These are phyloP conservation scores for Ctenopoma kingsleyae DNA, from an alignment of 2,797 vertebrate genomes.

Conservation along the genomic window DNA sequence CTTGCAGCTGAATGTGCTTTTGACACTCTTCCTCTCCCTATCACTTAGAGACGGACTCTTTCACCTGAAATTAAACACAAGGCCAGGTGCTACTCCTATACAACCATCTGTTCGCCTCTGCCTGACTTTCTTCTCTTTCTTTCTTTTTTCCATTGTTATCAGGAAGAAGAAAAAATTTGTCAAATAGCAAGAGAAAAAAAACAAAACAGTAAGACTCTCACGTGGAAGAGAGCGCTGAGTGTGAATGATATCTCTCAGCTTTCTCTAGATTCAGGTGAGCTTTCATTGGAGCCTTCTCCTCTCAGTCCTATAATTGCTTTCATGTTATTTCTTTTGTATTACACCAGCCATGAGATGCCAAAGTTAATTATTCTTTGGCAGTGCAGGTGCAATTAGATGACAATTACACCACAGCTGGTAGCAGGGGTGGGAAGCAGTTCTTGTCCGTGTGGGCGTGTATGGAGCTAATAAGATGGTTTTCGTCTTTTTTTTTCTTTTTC, in stretches of 20 bases:
- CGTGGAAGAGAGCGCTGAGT: conserved; percentile 31
- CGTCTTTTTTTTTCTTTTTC: conserved; percentile 30
- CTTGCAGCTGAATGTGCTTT: conserved; percentile 55
- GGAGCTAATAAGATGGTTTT: conserved; percentile 78
- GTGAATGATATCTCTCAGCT: conserved; percentile 75
- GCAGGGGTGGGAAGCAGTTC: conserved; percentile 70
- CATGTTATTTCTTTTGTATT: conserved; percentile 80
- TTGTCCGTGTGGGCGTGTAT: conserved; percentile 72
- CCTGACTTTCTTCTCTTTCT: conserved; percentile 48
- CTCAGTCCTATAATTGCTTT: conserved; percentile 75
- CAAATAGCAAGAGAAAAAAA: conserved; percentile 23
- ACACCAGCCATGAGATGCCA: conserved; percentile 73
- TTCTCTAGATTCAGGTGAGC: conserved; percentile 72
- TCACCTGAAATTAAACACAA: conserved; percentile 87
- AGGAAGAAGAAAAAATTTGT: conserved; percentile 2
- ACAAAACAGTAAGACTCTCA: conserved; percentile 37
- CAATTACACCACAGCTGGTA: conserved; percentile 87
- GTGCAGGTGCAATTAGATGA: conserved; percentile 87
- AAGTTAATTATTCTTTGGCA: conserved; percentile 83
- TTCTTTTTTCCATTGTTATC: conserved; percentile 52
- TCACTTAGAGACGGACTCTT: conserved; percentile 63
- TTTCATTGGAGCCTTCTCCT: conserved; percentile 53
- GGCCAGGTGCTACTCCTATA: conserved; percentile 82
- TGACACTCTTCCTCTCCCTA: conserved; percentile 56
- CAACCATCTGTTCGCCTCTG: conserved; percentile 81